Evolutionary conservation across 1,140 invertebrate species (phyloP).

Genomic region (Polyergus mexicanus): DNA sequence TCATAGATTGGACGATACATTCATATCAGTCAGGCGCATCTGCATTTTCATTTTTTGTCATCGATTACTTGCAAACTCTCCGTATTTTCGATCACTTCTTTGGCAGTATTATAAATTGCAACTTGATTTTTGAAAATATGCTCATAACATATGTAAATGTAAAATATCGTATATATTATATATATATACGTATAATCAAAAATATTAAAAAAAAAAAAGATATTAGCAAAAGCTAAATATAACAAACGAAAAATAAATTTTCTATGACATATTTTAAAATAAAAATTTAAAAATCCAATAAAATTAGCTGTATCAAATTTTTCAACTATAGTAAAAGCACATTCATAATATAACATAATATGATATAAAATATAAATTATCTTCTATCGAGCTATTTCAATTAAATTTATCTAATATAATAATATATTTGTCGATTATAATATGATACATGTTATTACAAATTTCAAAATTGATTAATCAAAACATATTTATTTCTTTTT

Average conservation of each 20-base stretch:
- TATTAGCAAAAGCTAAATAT: neutral
- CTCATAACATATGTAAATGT: neutral
- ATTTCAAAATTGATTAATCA: neutral
- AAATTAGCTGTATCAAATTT: neutral
- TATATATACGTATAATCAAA: neutral
- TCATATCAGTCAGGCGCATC: slow-evolving; percentile 44
- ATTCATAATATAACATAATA: neutral
- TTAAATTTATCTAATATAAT: neutral
- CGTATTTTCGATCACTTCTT: neutral
- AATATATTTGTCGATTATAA: too few species aligned
- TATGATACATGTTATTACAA: neutral
- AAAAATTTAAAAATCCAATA: neutral
- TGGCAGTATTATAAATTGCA: neutral
- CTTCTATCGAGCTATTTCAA: neutral
- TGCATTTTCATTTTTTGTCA: slow-evolving; percentile 45
- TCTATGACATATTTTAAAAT: neutral
- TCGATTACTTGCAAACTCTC: slow-evolving; percentile 36
- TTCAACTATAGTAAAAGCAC: neutral
- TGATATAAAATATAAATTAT: too few species aligned
- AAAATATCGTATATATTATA: neutral
- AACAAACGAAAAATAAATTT: neutral
- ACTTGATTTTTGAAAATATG: neutral
- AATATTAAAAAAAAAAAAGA: neutral
- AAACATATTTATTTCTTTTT: neutral
- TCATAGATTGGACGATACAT: slow-evolving; percentile 53